phyloP scores from a whole-genome alignment of 2,888 invertebrate genomes.

The Temnothorax unifasciatus region DNA sequence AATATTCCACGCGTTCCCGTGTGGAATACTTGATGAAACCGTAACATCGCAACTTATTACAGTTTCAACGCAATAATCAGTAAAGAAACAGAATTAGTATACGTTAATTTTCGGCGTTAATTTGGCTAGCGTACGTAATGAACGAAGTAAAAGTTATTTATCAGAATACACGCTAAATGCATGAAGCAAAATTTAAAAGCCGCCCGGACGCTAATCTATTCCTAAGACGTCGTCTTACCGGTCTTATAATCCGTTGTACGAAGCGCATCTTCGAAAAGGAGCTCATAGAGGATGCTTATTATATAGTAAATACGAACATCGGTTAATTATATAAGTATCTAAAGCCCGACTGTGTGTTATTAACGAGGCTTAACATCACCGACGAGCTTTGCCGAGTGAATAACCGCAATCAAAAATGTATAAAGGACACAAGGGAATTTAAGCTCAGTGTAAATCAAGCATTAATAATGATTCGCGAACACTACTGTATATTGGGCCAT shows the following conservation, averaged over 20 bases:
- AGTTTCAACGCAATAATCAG: background rate
- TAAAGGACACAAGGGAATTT: background rate
- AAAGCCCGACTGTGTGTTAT: background rate
- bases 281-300: background rate
- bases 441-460: conserved; percentile 10
- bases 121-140: background rate
- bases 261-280: background rate
- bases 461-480: conserved; percentile 24
- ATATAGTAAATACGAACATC: background rate
- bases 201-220: background rate
- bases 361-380: background rate
- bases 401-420: conserved; percentile 14
- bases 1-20: background rate
- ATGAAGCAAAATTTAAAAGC: background rate
- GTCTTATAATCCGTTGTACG: background rate
- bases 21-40: conserved; percentile 3
- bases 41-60: background rate
- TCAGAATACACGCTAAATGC: background rate
- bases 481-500: background rate
- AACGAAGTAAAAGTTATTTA: background rate
- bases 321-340: conserved; percentile 29
- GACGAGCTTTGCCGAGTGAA: background rate
- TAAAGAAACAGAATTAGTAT: background rate
- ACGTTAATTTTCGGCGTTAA: background rate
- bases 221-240: background rate